phyloP scores from a whole-genome alignment of 1,140 invertebrate species.

The Asobara japonica region DNA sequence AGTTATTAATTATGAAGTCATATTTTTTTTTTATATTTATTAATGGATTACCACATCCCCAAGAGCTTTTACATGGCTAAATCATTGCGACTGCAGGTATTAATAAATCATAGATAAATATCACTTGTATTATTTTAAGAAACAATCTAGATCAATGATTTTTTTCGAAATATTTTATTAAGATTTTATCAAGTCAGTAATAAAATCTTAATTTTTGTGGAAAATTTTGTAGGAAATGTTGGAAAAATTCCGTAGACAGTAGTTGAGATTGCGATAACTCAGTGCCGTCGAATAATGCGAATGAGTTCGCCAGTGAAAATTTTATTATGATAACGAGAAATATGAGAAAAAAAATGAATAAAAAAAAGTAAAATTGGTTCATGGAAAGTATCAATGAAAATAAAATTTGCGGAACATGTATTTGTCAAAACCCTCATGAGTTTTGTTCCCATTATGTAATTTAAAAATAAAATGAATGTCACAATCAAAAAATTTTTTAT shows the following conservation, averaged over 20 bases:
- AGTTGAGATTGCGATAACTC: background rate
- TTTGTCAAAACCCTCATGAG: slow-evolving; percentile 4
- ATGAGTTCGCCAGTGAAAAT: slow-evolving; percentile 36
- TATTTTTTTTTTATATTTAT: slow-evolving; percentile 7
- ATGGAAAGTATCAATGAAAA: slow-evolving; percentile 43
- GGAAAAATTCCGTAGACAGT: background rate
- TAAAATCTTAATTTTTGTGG: background rate
- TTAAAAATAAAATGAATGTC: slow-evolving; percentile 10
- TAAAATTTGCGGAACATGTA: slow-evolving; percentile 20
- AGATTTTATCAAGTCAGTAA: background rate
- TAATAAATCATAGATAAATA: background rate
- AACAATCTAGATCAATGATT: background rate
- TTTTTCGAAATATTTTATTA: background rate
- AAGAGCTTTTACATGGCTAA: background rate
- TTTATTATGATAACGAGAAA: slow-evolving; percentile 49
- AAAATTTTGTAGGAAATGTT: background rate
- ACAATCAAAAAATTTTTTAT: background rate
- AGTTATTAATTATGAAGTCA: slow-evolving; percentile 6
- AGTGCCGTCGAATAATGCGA: slow-evolving; percentile 6
- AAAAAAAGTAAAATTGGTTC: too few relatives aligned
- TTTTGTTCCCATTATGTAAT: background rate
- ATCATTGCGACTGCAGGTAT: background rate
- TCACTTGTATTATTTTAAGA: slow-evolving; percentile 1
- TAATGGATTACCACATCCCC: background rate
- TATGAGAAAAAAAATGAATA: slow-evolving; percentile 43